Conservation (phyloP, 2,797 vertebrate genomes). For the Acanthis flammea region DNA sequence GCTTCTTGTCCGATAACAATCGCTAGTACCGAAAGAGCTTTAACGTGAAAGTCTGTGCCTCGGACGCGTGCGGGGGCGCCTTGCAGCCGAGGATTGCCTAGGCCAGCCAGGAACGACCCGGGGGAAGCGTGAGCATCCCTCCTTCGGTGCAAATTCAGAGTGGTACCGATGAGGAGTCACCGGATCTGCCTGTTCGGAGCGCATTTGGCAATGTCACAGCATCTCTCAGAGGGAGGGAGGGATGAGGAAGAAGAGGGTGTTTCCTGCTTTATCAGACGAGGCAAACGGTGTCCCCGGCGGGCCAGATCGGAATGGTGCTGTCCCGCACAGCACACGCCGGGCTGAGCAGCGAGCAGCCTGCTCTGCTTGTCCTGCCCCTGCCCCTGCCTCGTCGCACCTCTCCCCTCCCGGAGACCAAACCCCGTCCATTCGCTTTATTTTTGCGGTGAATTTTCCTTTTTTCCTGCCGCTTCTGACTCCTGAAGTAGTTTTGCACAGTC, state of each 20-base stretch:
- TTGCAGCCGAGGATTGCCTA: not conserved
- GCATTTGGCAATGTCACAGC: not conserved
- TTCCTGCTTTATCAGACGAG: not conserved
- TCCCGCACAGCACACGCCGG: fast-evolving
- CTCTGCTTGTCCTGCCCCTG: not conserved
- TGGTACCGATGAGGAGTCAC: not conserved
- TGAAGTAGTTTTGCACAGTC: not conserved
- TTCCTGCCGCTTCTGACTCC: not conserved
- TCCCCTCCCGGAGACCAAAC: not conserved
- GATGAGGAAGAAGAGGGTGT: not conserved
- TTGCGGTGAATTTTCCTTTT: not conserved
- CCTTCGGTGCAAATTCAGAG: not conserved
- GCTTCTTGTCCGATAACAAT: not conserved
- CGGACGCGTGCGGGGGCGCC: not conserved
- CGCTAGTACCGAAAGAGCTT: not conserved
- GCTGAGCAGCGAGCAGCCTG: not conserved
- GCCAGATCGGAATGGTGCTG: not conserved
- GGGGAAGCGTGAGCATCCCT: not conserved
- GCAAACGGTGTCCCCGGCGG: not conserved
- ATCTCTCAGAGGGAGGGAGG: not conserved
- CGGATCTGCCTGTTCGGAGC: not conserved
- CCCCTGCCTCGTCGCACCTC: not conserved
- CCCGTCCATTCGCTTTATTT: not conserved
- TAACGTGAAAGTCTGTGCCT: not conserved
- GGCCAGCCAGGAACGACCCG: not conserved